phyloP scores from a whole-genome alignment of 1,140 invertebrate genomes.

The Platyscapa corneri region DNA sequence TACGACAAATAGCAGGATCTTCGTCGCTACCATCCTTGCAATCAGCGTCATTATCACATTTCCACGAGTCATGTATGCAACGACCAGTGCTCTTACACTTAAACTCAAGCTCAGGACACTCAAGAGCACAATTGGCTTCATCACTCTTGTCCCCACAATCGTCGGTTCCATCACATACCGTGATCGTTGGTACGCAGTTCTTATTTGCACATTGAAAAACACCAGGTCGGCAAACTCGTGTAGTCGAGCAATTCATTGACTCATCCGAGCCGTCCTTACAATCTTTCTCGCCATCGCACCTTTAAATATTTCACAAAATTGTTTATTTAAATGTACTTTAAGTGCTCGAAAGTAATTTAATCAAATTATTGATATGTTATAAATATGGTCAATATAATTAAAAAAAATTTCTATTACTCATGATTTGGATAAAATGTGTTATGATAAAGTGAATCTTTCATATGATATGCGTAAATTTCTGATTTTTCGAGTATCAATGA shows the following conservation, averaged over 20 bases:
- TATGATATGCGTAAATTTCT: no score
- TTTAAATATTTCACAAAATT: constrained; percentile 51
- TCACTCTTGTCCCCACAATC: constrained; percentile 92
- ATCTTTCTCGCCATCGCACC: constrained; percentile 89
- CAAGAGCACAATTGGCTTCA: constrained; percentile 86
- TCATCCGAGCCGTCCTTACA: constrained; percentile 96
- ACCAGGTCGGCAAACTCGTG: constrained; percentile 85
- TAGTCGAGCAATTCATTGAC: constrained; percentile 82
- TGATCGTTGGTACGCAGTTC: constrained; percentile 93
- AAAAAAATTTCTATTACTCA: no score
- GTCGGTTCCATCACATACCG: constrained; percentile 93
- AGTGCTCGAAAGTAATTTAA: no score
- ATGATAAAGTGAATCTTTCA: no score
- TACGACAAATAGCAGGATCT: constrained; percentile 89
- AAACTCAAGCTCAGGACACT: constrained; percentile 94
- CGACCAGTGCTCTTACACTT: constrained; percentile 91
- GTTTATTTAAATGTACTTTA: background rate
- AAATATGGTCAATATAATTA: no score
- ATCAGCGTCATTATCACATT: constrained; percentile 95
- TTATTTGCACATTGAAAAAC: constrained; percentile 95
- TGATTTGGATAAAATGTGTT: no score
- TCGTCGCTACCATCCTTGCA: constrained; percentile 97
- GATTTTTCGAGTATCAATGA: no score
- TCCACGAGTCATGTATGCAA: constrained; percentile 96
- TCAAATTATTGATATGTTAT: no score